Evolutionary conservation across 2,113 vertebrate genomes (phyloP).

Genomic region (Bostrychus sinensis): DNA sequence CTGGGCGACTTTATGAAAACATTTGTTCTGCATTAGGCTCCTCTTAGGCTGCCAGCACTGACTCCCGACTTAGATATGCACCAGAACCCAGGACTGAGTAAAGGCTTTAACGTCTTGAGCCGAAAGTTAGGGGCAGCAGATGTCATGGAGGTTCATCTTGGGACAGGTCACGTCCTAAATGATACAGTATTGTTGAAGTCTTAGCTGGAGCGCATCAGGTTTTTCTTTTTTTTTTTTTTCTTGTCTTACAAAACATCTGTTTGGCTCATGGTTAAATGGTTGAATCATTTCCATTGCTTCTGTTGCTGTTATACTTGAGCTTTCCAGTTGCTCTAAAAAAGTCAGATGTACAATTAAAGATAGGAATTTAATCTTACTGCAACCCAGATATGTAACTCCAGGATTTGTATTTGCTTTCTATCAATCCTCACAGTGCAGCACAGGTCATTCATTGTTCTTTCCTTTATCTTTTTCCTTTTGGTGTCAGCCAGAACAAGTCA

Average conservation of each 20-base stretch:
- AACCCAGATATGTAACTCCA: not conserved
- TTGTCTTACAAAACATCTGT: not conserved
- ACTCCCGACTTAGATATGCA: conserved; percentile 47
- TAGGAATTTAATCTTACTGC: not conserved
- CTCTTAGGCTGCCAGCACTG: conserved; percentile 43
- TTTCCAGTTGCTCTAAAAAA: not conserved
- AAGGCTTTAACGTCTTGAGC: conserved; percentile 35
- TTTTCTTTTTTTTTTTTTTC: too few relatives aligned
- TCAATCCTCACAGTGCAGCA: not conserved
- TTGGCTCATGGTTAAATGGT: not conserved
- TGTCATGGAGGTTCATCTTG: conserved; percentile 26
- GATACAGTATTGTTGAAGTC: not conserved
- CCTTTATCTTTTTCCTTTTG: not conserved
- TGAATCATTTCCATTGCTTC: conserved; percentile 2
- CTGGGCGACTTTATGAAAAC: conserved; percentile 65
- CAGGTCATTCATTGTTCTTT: not conserved
- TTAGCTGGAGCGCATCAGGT: accelerated
- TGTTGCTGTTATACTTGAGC: not conserved
- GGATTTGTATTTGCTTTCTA: not conserved
- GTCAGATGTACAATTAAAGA: not conserved
- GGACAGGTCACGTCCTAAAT: conserved; percentile 15
- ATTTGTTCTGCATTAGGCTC: conserved; percentile 73
- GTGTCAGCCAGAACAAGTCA: too few relatives aligned
- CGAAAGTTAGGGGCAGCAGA: conserved; percentile 9
- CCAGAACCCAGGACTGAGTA: conserved; percentile 34